Conservation (phyloP, 2,888 invertebrate species). For the Platypus cylindrus region DNA sequence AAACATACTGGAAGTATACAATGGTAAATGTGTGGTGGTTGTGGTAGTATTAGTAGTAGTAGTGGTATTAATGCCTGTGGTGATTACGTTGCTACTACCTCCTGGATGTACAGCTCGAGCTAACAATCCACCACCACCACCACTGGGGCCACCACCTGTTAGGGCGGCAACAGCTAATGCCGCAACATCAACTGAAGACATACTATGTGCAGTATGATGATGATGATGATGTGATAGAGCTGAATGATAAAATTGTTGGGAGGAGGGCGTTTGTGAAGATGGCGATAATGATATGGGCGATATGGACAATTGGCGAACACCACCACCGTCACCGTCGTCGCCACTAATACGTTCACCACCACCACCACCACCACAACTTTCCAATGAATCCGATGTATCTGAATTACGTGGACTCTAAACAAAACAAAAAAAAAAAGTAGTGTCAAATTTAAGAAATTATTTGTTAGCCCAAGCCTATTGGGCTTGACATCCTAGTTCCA, state of each 20-base stretch:
- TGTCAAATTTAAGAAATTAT: no score
- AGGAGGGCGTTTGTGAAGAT: slow-evolving; percentile 9
- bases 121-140: slow-evolving; percentile 33
- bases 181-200: slow-evolving; percentile 48
- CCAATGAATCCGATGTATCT: slow-evolving; percentile 54
- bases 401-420: slow-evolving; percentile 54
- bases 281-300: slow-evolving; percentile 30
- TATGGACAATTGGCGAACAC: slow-evolving; percentile 36
- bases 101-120: slow-evolving; percentile 25
- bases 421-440: slow-evolving; percentile 18
- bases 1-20: slow-evolving; percentile 30
- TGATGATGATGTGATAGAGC: slow-evolving; percentile 11
- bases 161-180: slow-evolving; percentile 52
- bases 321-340: slow-evolving; percentile 33
- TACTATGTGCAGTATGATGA: slow-evolving; percentile 34
- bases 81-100: no score
- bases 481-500: no score
- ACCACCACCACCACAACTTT: slow-evolving; percentile 41
- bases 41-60: no score
- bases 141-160: slow-evolving; percentile 50
- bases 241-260: slow-evolving; percentile 5
- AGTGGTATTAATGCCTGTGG: no score
- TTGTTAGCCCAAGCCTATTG: no score
- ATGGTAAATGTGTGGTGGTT: slow-evolving; percentile 27
- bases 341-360: slow-evolving; percentile 33